Conservation (phyloP, 2,888 invertebrate species). For the Thymelicus acteon region DNA sequence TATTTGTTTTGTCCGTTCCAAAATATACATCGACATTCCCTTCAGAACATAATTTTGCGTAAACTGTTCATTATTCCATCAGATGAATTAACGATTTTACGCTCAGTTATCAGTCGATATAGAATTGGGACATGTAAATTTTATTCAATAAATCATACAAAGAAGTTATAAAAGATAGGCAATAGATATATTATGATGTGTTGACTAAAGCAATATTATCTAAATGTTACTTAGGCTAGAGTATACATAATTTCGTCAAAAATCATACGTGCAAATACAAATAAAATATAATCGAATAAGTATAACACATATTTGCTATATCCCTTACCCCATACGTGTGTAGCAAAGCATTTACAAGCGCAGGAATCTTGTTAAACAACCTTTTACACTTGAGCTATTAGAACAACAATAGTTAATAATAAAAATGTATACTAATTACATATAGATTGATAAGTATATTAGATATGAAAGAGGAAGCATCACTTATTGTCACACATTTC, state of each 20-base stretch:
- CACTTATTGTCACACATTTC: constrained; percentile 84
- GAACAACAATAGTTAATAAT: constrained; percentile 12
- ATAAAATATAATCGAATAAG: not conserved
- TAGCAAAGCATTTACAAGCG: constrained; percentile 20
- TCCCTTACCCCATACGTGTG: constrained; percentile 30
- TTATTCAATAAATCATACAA: not conserved
- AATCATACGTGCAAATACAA: not conserved
- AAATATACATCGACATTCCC: constrained; percentile 12
- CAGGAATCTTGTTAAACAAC: constrained; percentile 8
- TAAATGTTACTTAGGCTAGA: not conserved
- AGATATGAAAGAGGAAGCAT: constrained; percentile 79
- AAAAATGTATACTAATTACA: constrained; percentile 11
- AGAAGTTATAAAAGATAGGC: not conserved
- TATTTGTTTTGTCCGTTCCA: constrained; percentile 8
- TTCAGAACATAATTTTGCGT: constrained; percentile 13
- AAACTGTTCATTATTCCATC: constrained; percentile 11
- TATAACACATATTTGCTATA: not conserved
- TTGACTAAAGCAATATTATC: not conserved
- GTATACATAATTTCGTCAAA: not conserved
- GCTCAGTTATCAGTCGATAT: not conserved
- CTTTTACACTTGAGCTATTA: constrained; percentile 18
- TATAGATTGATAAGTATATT: constrained; percentile 56
- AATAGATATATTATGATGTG: not conserved
- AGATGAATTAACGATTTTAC: constrained; percentile 5
- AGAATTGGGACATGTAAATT: not conserved